These are phyloP conservation scores for Mayetiola destructor DNA, from an alignment of 2,888 invertebrate species.

Conservation along the genomic window DNA sequence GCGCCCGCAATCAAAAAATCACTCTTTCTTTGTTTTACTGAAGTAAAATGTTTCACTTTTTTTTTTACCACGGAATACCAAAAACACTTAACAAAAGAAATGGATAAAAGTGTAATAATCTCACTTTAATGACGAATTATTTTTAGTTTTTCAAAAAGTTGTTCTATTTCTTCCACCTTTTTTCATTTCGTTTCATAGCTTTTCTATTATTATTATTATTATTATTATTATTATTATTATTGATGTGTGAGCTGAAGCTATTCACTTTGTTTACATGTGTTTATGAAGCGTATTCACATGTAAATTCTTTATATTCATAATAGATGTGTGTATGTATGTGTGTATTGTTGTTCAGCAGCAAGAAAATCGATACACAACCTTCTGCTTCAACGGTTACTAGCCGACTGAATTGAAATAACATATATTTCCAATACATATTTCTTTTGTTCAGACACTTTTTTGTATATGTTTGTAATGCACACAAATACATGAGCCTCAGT, in stretches of 20 bases:
- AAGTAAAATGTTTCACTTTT: no score
- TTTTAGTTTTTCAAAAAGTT: not conserved
- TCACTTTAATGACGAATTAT: no score
- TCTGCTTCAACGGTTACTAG: constrained; percentile 12
- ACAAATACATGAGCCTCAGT: no score
- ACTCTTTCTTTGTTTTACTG: no score
- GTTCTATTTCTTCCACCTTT: not conserved
- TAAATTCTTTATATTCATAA: no score
- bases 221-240: not conserved
- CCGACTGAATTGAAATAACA: constrained; percentile 6
- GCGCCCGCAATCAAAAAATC: not conserved
- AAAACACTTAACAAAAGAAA: no score
- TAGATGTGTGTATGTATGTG: not conserved
- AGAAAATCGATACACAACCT: constrained; percentile 9
- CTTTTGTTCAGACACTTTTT: no score
- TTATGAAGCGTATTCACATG: not conserved
- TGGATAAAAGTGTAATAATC: no score
- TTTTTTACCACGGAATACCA: no score
- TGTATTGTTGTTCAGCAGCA: constrained; percentile 2
- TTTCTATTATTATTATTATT: not conserved
- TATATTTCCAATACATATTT: no score
- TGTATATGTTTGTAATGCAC: no score
- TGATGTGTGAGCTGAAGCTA: no score
- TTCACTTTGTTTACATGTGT: not conserved
- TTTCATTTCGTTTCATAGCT: not conserved